Percentiles rank a stretch among this genome's conserved stretches.
Conservation (phyloP, 2,113 vertebrate species). For the Pseudorhombus dupliciocellatus region DNA sequence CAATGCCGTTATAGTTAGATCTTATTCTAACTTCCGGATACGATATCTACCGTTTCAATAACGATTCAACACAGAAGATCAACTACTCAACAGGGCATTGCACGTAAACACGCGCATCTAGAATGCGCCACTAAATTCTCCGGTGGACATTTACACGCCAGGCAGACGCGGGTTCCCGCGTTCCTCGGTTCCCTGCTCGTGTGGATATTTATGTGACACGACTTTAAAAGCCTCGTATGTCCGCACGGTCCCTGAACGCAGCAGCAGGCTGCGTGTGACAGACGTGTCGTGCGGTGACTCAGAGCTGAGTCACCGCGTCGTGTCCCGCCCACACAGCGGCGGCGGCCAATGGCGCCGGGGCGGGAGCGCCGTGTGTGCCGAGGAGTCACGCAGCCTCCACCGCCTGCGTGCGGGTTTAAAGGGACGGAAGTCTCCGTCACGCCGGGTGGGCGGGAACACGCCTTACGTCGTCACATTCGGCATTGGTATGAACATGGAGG, state of each 20-base stretch:
- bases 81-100: background rate
- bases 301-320: slow-evolving; percentile 61
- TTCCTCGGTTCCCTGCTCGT: background rate
- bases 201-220: background rate
- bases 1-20: too few relatives aligned
- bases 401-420: slow-evolving; percentile 28
- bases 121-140: background rate
- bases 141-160: background rate
- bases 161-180: background rate
- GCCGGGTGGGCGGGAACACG: background rate
- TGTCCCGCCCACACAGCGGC: slow-evolving; percentile 71
- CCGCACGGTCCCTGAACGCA: slow-evolving; percentile 18
- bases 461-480: background rate
- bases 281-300: slow-evolving; percentile 71
- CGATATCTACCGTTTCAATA: background rate
- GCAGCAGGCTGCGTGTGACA: slow-evolving; percentile 62
- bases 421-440: background rate
- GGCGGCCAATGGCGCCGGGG: slow-evolving; percentile 63
- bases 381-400: slow-evolving; percentile 35
- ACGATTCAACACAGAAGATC: too few relatives aligned
- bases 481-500: background rate
- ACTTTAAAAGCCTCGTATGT: fast-evolving
- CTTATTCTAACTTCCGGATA: fast-evolving
- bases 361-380: slow-evolving; percentile 30
- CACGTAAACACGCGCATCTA: background rate